Conservation (phyloP, 2,797 vertebrate species). For the Eospalax fontanierii region DNA sequence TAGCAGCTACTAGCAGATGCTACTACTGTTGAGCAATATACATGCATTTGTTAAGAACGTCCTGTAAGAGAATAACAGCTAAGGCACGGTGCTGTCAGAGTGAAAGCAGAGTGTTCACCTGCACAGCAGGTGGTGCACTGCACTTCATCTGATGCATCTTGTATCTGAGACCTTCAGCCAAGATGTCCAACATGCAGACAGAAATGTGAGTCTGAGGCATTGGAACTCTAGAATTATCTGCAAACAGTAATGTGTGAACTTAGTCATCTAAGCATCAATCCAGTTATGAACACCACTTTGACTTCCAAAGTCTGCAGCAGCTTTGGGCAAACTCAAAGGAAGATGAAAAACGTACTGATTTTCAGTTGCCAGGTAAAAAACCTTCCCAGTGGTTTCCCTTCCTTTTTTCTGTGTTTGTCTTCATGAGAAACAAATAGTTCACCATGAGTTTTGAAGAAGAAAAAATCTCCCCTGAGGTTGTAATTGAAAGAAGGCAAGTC, state of each 20-base stretch:
- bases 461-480: neutral
- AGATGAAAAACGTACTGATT: neutral
- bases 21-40: neutral
- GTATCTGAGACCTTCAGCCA: neutral
- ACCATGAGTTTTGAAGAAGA: conserved; percentile 13
- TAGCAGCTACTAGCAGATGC: neutral
- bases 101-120: neutral
- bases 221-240: neutral
- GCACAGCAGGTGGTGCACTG: neutral
- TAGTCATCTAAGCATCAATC: neutral
- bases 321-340: neutral
- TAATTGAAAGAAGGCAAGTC: conserved; percentile 36
- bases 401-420: conserved; percentile 13
- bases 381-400: neutral
- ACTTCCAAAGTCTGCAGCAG: neutral
- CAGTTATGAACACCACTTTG: neutral
- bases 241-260: neutral
- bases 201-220: neutral
- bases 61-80: neutral
- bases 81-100: neutral
- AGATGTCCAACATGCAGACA: neutral
- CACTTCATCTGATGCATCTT: neutral
- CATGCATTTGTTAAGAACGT: neutral
- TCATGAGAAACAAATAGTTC: conserved; percentile 42
- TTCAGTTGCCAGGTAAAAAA: conserved; percentile 19